A percentile compares a stretch with the other conserved stretches of the same genome.
Evolutionary conservation across 2,888 invertebrate species (phyloP).

Genomic region (Caenorhabditis parvicauda): DNA sequence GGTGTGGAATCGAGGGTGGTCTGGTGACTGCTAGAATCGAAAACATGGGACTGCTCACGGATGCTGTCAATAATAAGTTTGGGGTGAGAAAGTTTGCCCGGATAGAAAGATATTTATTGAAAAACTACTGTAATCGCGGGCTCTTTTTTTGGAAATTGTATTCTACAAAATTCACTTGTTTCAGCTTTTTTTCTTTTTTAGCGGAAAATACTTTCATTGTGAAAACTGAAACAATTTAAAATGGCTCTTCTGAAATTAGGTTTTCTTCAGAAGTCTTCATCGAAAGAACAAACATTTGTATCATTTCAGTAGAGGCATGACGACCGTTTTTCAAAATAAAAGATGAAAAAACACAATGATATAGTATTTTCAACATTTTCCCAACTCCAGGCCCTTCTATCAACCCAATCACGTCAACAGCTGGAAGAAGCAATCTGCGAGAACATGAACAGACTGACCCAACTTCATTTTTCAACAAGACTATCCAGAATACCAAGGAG

Average conservation of each 20-base stretch:
- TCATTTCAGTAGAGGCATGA: too few species aligned
- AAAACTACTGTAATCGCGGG: too few species aligned
- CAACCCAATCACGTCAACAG: conserved; percentile 36
- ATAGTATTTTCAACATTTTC: not conserved
- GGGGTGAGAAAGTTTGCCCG: conserved; percentile 16
- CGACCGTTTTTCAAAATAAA: too few species aligned
- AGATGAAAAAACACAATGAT: too few species aligned
- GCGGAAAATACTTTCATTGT: too few species aligned
- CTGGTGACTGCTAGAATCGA: conserved; percentile 48
- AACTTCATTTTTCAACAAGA: conserved; percentile 44
- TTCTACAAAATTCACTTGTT: not conserved
- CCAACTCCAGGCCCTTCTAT: conserved; percentile 27
- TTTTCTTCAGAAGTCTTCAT: too few species aligned
- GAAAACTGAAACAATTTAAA: too few species aligned
- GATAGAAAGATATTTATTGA: not conserved
- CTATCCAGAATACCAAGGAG: conserved; percentile 36
- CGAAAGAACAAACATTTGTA: too few species aligned
- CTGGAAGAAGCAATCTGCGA: conserved; percentile 45
- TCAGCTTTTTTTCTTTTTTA: too few species aligned
- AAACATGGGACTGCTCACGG: conserved; percentile 58
- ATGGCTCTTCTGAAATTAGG: too few species aligned
- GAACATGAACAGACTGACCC: conserved; percentile 43
- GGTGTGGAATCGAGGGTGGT: conserved; percentile 39
- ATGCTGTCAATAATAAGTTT: conserved; percentile 55
- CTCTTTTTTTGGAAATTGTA: not conserved